Evolutionary conservation across 2,888 invertebrate genomes (phyloP).

Genomic region (Hedya salicella): DNA sequence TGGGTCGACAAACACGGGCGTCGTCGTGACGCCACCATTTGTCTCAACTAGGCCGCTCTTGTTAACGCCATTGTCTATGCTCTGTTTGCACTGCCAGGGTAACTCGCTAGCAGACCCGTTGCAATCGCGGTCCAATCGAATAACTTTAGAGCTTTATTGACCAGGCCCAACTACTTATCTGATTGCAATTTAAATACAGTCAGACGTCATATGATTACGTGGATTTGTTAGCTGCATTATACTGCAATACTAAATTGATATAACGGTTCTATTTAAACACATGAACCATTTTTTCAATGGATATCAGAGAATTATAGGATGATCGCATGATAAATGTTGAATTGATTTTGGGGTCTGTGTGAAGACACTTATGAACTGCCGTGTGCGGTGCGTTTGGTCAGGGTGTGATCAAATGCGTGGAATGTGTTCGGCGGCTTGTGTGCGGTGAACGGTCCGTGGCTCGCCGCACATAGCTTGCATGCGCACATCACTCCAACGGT

Average conservation of each 20-base stretch:
- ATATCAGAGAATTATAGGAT: no score
- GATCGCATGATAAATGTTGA: no score
- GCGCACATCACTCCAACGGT: slow-evolving; percentile 45
- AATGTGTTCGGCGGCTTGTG: slow-evolving; percentile 53
- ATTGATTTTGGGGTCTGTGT: no score
- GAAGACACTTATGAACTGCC: slow-evolving; percentile 34
- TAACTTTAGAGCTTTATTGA: slow-evolving; percentile 29
- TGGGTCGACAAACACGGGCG: slow-evolving; percentile 67
- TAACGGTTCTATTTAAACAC: neutral
- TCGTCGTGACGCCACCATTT: slow-evolving; percentile 69
- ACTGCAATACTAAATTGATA: no score
- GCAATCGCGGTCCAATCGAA: slow-evolving; percentile 27
- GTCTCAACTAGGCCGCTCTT: slow-evolving; percentile 78
- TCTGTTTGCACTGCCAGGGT: slow-evolving; percentile 61
- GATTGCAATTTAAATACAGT: slow-evolving; percentile 22
- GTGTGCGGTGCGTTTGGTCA: slow-evolving; percentile 53
- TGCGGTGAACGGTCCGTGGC: slow-evolving; percentile 51
- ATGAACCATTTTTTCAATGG: no score
- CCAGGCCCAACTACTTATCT: slow-evolving; percentile 2
- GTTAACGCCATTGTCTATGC: slow-evolving; percentile 74
- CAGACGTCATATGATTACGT: neutral
- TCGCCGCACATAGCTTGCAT: slow-evolving; percentile 59
- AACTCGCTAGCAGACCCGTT: slow-evolving; percentile 36
- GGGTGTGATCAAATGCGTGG: slow-evolving; percentile 57
- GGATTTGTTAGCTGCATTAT: slow-evolving; percentile 44